Evolutionary conservation across 92 coral and sea anemone genomes (phyloP).

Genomic region (Zoanthus sansibaricus): DNA sequence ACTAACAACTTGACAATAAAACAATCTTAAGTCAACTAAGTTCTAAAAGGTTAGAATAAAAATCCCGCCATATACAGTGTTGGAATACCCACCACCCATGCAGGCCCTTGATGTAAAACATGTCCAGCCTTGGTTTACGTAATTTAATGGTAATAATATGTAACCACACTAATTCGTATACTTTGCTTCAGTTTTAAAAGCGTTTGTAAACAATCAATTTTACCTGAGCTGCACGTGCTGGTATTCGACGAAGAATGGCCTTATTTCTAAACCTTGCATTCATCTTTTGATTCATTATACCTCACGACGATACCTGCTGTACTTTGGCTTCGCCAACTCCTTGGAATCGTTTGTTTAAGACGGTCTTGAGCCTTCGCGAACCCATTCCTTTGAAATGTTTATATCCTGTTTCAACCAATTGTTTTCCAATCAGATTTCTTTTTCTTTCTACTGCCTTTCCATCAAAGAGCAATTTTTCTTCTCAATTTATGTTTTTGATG

Average conservation of each 20-base stretch:
- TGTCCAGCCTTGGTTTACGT: no score
- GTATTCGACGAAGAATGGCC: slow-evolving; percentile 52
- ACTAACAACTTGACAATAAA: no score
- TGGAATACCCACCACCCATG: no score
- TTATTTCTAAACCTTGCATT: slow-evolving; percentile 52
- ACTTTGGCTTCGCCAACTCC: slow-evolving; percentile 43
- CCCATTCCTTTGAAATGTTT: slow-evolving; percentile 51
- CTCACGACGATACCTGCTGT: slow-evolving; percentile 23
- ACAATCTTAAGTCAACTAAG: no score
- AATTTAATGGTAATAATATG: no score
- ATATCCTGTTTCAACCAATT: slow-evolving; percentile 35
- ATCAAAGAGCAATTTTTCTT: slow-evolving; percentile 29
- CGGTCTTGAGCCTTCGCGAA: slow-evolving; percentile 32
- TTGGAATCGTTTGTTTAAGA: slow-evolving; percentile 23
- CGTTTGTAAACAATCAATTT: no score
- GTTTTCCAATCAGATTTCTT: slow-evolving; percentile 36
- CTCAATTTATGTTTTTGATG: neutral
- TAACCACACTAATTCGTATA: no score
- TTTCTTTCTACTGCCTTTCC: slow-evolving; percentile 43
- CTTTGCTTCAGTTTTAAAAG: no score
- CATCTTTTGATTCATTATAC: slow-evolving; percentile 36
- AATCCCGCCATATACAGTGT: no score
- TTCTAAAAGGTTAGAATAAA: no score
- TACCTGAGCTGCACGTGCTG: slow-evolving; percentile 54
- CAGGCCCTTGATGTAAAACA: no score